Percentiles rank a stretch among this genome's conserved stretches.
Conservation (phyloP, 2,888 invertebrate species). For the Caenorhabditis virilis region DNA sequence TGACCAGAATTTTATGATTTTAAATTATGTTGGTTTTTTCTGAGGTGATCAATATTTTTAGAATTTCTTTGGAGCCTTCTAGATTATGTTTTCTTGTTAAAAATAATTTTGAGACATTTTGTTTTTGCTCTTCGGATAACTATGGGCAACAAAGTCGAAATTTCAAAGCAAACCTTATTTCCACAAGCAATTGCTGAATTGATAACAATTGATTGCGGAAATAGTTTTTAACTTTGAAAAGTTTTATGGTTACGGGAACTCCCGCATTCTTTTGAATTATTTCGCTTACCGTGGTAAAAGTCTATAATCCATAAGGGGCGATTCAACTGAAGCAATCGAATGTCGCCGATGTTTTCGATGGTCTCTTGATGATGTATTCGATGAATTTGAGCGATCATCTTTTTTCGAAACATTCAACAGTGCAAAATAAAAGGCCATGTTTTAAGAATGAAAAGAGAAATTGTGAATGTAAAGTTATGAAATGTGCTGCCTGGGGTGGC, state of each 20-base stretch:
- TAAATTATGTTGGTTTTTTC: too few species aligned
- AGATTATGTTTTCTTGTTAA: too few species aligned
- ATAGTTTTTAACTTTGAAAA: too few species aligned
- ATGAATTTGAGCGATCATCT: slow-evolving; percentile 15
- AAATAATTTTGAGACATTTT: too few species aligned
- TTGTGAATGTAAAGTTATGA: slow-evolving; percentile 37
- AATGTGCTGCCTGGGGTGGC: neutral
- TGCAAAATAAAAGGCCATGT: slow-evolving; percentile 51
- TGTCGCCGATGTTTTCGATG: slow-evolving; percentile 34
- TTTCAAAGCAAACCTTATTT: too few species aligned
- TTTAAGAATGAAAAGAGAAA: slow-evolving; percentile 3
- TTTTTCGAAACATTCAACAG: slow-evolving; percentile 47
- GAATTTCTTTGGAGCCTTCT: too few species aligned
- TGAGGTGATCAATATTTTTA: neutral
- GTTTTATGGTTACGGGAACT: neutral
- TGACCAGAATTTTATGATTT: too few species aligned
- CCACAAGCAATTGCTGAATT: too few species aligned
- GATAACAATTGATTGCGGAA: too few species aligned
- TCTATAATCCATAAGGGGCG: slow-evolving; percentile 44
- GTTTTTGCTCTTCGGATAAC: too few species aligned
- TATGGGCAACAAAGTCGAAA: too few species aligned
- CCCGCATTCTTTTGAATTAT: neutral
- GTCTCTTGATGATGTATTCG: slow-evolving; percentile 4
- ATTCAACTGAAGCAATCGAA: slow-evolving; percentile 46
- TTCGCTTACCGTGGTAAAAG: slow-evolving; percentile 36